Evolutionary conservation across 2,888 invertebrate species (phyloP), one percentile per base, ranked within the genome.

Genomic region (Athalia rosae): DNA sequence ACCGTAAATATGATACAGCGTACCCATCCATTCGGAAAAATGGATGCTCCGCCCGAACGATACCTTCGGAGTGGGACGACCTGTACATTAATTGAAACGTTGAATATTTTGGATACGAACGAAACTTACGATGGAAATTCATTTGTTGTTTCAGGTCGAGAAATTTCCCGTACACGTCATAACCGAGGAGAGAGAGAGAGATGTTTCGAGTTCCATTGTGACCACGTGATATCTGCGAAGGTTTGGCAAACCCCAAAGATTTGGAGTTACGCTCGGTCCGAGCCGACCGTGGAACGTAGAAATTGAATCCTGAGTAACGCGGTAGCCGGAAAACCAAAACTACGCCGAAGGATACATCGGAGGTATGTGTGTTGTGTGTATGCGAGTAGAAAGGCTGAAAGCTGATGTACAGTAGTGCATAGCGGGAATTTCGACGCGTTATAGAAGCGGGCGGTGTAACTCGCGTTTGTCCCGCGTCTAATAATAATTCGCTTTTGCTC

Each of bases 181-280:
- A 28, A 28, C 8, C 7, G 3, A 9, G n/a, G n/a, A n/a, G n/a
- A n/a, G n/a, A n/a, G n/a, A n/a, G 6, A 15, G 15, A 61, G 15
- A 4, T 9, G 15, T 4, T 41, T 9, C 41, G 15, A 41, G 28
- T 61, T 61, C 43, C 45, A n/a, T 11, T 3, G n/a, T 11, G 15
- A 84, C 84, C 83, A 80, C 80, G 83, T 81, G 79, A 82, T 83
- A 84, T 43, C 5, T 3, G 83, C 81, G 82, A 83, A 83, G 84
- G 84, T 83, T 82, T 87, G 85, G 84, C 85, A 85, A 86, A 87
- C 87, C 87, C 85, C 85, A 86, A 87, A 87, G 87, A 87, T 87
- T 88, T 87, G 86, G 85, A 86, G 84, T 86, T 87, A 86, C 85
- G 84, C 82, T 82, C 84, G 84, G 85, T 28, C 53, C n/a, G 28